These are phyloP conservation scores for Saguinus imperator DNA, from an alignment of 2,113 vertebrate species.

Conservation along the genomic window DNA sequence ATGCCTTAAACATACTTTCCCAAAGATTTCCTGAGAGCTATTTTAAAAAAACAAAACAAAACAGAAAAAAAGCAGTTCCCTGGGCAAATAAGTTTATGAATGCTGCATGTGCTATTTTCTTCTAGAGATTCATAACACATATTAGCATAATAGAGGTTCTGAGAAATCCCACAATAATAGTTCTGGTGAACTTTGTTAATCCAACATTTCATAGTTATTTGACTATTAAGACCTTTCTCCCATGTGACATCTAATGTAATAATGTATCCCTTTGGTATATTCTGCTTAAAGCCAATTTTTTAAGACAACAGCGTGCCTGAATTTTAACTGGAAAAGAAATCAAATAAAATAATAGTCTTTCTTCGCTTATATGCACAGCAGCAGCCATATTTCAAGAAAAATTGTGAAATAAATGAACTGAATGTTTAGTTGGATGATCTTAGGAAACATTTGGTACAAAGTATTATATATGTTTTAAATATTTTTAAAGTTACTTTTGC, in stretches of 20 bases:
- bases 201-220: not conserved
- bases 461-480: slow-evolving; percentile 29
- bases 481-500: slow-evolving; percentile 37
- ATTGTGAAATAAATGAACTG: not conserved
- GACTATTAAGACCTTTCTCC: not conserved
- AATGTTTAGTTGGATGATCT: not conserved
- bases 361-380: not conserved
- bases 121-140: not conserved
- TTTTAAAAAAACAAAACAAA: not conserved
- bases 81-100: not conserved
- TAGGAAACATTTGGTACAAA: slow-evolving; percentile 6
- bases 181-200: not conserved
- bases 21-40: not conserved
- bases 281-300: not conserved
- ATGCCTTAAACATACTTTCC: not conserved
- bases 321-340: slow-evolving; percentile 30
- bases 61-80: not conserved
- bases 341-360: not conserved
- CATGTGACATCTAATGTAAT: not conserved
- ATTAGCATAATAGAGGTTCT: not conserved
- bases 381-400: slow-evolving; percentile 12
- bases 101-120: not conserved
- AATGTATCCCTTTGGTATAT: not conserved
- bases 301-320: not conserved
- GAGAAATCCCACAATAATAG: not conserved